These are phyloP conservation scores for Felis chaus DNA, from an alignment of 2,113 vertebrate species.

Conservation along the genomic window DNA sequence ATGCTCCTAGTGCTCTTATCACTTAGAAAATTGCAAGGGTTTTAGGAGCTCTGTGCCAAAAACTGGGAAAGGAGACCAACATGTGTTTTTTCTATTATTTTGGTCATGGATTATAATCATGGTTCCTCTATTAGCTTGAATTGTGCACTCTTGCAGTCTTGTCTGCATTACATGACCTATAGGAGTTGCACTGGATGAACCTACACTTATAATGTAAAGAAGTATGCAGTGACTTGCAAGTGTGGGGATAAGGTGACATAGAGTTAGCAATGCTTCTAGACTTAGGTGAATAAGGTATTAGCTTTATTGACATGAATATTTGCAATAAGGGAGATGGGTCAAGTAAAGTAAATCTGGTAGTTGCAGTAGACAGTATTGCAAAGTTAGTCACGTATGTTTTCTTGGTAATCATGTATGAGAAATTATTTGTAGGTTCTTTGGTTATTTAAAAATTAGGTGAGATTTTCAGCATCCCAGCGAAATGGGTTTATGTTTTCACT, in stretches of 20 bases:
- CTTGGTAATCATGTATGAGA: background rate
- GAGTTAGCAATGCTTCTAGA: background rate
- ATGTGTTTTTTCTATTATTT: background rate
- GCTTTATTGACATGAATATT: background rate
- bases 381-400: background rate
- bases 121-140: background rate
- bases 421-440: background rate
- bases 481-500: background rate
- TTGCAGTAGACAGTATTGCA: background rate
- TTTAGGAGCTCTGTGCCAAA: background rate
- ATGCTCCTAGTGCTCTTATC: background rate
- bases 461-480: background rate
- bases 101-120: background rate
- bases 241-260: background rate
- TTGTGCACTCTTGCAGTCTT: background rate
- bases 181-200: background rate
- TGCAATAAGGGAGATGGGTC: background rate
- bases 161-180: background rate
- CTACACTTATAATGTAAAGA: background rate
- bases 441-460: background rate
- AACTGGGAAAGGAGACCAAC: background rate
- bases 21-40: background rate
- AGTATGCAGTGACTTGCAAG: background rate
- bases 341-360: background rate
- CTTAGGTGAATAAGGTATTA: background rate